Conservation (phyloP, 2,888 invertebrate species). For the Clistopyga incitator region DNA sequence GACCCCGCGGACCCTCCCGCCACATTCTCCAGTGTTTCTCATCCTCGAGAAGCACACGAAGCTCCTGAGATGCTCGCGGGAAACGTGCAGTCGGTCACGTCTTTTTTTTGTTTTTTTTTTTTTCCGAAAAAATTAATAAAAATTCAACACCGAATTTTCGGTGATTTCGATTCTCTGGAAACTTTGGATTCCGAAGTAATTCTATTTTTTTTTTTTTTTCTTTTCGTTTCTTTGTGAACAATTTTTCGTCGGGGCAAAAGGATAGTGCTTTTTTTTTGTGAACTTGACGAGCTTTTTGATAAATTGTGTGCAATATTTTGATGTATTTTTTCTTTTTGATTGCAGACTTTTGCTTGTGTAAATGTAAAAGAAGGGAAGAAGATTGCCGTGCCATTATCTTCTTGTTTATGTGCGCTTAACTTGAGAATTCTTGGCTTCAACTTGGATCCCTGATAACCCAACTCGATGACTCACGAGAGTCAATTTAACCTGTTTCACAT, state of each 20-base stretch:
- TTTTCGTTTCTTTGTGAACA: too few species aligned
- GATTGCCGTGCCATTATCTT: not conserved
- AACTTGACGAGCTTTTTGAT: too few species aligned
- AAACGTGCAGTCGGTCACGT: not conserved
- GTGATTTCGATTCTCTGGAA: not conserved
- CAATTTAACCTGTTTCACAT: not conserved
- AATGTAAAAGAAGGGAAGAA: too few species aligned
- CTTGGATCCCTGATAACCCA: slow-evolving; percentile 26
- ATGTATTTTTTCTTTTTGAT: too few species aligned
- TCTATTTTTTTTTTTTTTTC: too few species aligned
- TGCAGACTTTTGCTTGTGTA: too few species aligned
- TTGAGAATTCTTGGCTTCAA: slow-evolving; percentile 16
- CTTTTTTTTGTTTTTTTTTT: not conserved
- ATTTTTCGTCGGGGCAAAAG: too few species aligned
- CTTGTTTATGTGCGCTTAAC: not conserved
- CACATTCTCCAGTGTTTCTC: slow-evolving; percentile 21
- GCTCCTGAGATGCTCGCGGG: not conserved
- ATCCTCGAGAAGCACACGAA: not conserved
- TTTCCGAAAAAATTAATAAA: too few species aligned
- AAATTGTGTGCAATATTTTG: too few species aligned
- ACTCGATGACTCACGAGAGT: slow-evolving; percentile 35
- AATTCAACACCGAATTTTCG: too few species aligned
- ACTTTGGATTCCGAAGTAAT: too few species aligned
- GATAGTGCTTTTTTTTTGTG: too few species aligned
- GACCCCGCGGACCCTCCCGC: not conserved